These are phyloP conservation scores for Hylia prasina DNA, from an alignment of 2,113 vertebrate genomes.

Conservation along the genomic window DNA sequence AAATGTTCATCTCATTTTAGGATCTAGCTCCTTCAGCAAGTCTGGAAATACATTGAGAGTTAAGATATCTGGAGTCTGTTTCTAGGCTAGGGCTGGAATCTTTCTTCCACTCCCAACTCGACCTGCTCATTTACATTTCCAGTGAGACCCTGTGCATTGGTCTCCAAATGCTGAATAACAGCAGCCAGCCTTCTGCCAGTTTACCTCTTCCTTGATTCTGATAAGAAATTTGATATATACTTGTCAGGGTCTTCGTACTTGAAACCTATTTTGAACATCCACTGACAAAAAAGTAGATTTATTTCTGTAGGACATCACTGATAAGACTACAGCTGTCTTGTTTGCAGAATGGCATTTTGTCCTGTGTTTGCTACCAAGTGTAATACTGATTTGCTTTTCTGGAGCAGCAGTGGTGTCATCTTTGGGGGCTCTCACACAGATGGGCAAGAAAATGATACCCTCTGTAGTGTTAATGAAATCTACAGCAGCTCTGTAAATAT, in stretches of 20 bases:
- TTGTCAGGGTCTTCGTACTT: neutral
- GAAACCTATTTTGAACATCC: neutral
- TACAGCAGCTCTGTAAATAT: neutral
- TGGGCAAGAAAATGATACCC: neutral
- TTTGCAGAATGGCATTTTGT: neutral
- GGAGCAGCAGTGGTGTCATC: neutral
- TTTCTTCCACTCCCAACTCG: neutral
- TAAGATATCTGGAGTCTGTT: neutral
- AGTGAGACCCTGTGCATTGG: no score
- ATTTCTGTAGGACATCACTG: neutral
- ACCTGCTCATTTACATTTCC: neutral
- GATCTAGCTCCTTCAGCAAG: neutral
- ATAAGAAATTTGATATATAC: neutral
- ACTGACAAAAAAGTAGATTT: neutral
- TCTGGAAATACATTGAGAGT: neutral
- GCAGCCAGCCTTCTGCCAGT: neutral
- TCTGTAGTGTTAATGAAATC: neutral
- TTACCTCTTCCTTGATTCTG: neutral
- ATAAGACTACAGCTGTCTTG: neutral
- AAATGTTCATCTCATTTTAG: neutral
- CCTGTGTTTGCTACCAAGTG: neutral
- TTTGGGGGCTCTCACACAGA: neutral
- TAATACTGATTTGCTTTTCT: neutral
- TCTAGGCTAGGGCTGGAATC: neutral
- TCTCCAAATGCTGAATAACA: neutral